These are phyloP conservation scores for Pachypanchax playfairii DNA, from an alignment of 2,113 vertebrate species.

Conservation along the genomic window DNA sequence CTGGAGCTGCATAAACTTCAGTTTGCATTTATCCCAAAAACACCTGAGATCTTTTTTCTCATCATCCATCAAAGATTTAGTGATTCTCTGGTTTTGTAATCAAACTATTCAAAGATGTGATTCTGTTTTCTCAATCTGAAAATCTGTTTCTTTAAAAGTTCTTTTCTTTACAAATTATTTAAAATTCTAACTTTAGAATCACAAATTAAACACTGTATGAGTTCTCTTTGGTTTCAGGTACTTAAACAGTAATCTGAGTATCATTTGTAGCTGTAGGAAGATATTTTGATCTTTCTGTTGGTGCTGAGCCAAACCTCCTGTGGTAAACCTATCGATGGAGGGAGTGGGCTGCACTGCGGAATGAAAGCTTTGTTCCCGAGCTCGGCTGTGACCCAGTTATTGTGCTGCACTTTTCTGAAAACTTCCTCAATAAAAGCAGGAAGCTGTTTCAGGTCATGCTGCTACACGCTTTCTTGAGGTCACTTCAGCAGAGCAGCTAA, in stretches of 20 bases:
- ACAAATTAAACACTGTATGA: neutral
- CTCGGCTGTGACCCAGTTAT: conserved; percentile 38
- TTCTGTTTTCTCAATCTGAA: neutral
- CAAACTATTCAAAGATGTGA: conserved; percentile 21
- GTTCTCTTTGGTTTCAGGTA: neutral
- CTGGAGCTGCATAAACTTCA: conserved; percentile 13
- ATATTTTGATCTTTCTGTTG: conserved; percentile 42
- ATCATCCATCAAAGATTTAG: conserved; percentile 9
- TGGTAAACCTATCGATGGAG: conserved; percentile 37
- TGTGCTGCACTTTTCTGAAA: conserved; percentile 15
- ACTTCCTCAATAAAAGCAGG: conserved; percentile 1
- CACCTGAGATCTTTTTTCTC: neutral
- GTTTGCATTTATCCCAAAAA: conserved; percentile 19
- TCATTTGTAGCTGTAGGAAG: conserved; percentile 1
- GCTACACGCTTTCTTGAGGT: neutral
- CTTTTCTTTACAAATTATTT: neutral
- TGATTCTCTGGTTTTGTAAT: conserved; percentile 15
- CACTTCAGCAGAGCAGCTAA: neutral
- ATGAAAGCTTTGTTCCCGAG: conserved; percentile 38
- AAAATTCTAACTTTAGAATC: neutral
- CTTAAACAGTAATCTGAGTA: neutral
- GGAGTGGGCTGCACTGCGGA: conserved; percentile 49
- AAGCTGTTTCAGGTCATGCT: conserved; percentile 14
- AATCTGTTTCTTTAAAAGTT: neutral
- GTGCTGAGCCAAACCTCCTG: conserved; percentile 37